Base-by-base conservation (phyloP, 1,140 invertebrate species). In the Harlomillsia oculata region DNA sequence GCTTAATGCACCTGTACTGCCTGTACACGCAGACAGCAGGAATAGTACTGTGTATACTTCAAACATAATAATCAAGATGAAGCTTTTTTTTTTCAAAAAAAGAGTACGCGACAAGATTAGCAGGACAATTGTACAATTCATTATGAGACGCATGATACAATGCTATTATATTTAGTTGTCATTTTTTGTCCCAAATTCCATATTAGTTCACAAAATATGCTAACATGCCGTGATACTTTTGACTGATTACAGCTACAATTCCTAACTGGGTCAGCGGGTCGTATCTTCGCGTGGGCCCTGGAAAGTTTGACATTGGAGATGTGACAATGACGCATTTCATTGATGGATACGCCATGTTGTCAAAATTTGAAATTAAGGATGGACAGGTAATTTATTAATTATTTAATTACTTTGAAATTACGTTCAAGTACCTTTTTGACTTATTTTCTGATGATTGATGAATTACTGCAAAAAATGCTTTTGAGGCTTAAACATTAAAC, bases 271-370 rank as follows among this genome's bases (percentile, higher is more conserved):
- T 60, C 14, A 25, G 32, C 28, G 58, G 58, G 1, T 41, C 45
- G 13, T 62, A 56, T 18, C 26, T 55, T n/a, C 20, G 50, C 3
- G 52, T 57, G 6, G 53, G 54, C 6, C 53, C 52, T 26, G 49
- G 74, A 36, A 70, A 72, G 60, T 77, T 72, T 63, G 71, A 77
- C 50, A 61, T 77, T 11, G 67, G 72, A 25, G 66, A 67, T 9
- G 71, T 70, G 45, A 66, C 58, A 3, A 28, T 74, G 16, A 73
- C 72, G 69, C 71, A 74, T 53, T 74, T 68, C 64, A 68, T 72
- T 29, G 72, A 74, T 66, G 72, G 72, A 20, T 69, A 67, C 56
- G 69, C 70, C 11, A 66, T 72, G 14, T 45, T 74, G 5, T 67
- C 64, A 49, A 70, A 70, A 49, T 73, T 72, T 57, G 63, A 67